These are phyloP conservation scores for Frankliniella intonsa DNA, from an alignment of 2,888 invertebrate genomes.

Conservation along the genomic window DNA sequence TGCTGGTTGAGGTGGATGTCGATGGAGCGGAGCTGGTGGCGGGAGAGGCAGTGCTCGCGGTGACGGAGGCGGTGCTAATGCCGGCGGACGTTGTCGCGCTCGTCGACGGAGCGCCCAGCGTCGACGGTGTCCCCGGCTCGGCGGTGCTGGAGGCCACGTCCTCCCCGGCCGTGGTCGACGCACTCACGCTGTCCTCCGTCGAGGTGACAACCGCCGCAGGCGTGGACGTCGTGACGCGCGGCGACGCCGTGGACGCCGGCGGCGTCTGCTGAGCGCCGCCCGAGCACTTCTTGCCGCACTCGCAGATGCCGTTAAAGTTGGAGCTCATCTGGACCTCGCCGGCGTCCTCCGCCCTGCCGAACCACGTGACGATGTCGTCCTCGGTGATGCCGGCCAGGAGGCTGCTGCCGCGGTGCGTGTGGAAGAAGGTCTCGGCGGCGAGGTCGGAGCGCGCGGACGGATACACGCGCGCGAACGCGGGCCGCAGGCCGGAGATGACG, in stretches of 20 bases:
- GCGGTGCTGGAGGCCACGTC: background rate
- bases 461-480: constrained; percentile 60
- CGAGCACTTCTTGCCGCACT: constrained; percentile 53
- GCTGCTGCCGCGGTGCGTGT: constrained; percentile 56
- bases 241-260: background rate
- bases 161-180: background rate
- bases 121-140: background rate
- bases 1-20: too few species aligned
- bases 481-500: constrained; percentile 58
- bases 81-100: background rate
- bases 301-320: constrained; percentile 50
- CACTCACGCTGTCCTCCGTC: background rate
- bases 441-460: constrained; percentile 59
- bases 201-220: background rate
- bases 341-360: constrained; percentile 56
- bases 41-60: background rate
- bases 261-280: constrained; percentile 39
- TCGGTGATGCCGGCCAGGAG: constrained; percentile 58
- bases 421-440: constrained; percentile 61
- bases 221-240: background rate
- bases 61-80: background rate
- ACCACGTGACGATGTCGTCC: constrained; percentile 64
- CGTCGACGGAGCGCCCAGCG: background rate
- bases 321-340: constrained; percentile 45
- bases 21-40: too few species aligned